Base-by-base conservation (phyloP, 2,888 invertebrate species). In the Pristionchus entomophagus region DNA sequence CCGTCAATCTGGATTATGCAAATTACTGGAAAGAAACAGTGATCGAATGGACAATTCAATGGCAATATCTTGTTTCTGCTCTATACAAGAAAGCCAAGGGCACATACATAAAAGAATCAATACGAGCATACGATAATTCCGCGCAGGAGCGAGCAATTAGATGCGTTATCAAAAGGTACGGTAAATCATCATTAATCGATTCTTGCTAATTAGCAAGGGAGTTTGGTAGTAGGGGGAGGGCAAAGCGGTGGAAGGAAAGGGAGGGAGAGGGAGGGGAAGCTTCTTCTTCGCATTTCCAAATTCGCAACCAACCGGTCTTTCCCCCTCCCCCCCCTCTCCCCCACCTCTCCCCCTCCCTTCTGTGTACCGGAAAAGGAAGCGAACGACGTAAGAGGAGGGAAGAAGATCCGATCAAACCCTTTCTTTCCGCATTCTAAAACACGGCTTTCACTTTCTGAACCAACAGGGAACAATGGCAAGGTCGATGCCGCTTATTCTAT, bases 361-460 rank as follows among this genome's bases (percentile, higher is more conserved):
- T 26, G 59, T 12, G 59, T 59, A 59, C 59, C 59, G 59, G 59
- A 59, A 59, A n/a, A 59, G 59, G 59, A 29, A 59, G 59, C 26
- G n/a, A 41, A 73, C 38, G 45, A 73, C 73, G 45, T 38, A 73
- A 73, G 73, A 73, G 38, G 22, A 73, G n/a, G 73, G 73, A 12
- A 38, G 59, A 26, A 19, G 59, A 59, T n/a, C 59, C n/a, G 59
- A 59, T 59, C 59, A 29, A 59, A 59, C 59, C 49, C 49, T n/a
- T n/a, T 19, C 51, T 22, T 51, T 51, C 51, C 51, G 51, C 51
- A 51, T 51, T 51, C 51, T 51, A 51, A 51, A 51, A 17, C 17
- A 51, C 51, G 51, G 51, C 51, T n/a, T 51, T 19, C 51, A 19
- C 56, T n/a, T 19, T n/a, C 29, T 59, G n/a, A 59, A 59, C 59